Evolutionary conservation across 2,113 vertebrate genomes (phyloP), one percentile per base, ranked within the genome.

Genomic region (Rhegmatorhina hoffmannsi): DNA sequence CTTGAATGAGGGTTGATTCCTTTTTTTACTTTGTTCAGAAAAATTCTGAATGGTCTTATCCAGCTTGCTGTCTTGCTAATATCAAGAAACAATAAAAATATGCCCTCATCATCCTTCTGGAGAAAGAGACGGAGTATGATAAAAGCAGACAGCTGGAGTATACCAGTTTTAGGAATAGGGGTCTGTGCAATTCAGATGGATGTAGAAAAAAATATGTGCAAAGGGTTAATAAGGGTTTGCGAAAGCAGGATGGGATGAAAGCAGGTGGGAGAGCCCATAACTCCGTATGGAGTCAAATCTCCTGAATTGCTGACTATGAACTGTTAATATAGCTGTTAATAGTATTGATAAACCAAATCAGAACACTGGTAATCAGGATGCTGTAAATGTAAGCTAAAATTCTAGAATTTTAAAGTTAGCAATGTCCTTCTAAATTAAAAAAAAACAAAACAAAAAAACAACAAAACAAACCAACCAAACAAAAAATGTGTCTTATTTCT

Each of bases 101-200:
- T 6, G 14, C 1, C 2, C 13, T 53, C 31, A 38, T 31, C 16
- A 31, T 49, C 16, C 43, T 64, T 55, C 40, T 34, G 53, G 31
- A 80, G 33, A 43, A 84, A 73, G 56, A 34, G 5, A 3, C 2
- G 29, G 1, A 0, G 0, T 53, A 8, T 2, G 34, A 24, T 24
- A 59, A 74, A 62, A 76, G 7, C 13, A 50, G 50, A 8, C 24
- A 43, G 17, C 28, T 75, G 34, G 24, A 92, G 6, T 34, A 8
- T 25, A 9, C 8, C 28, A 34, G 1, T 4, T 55, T 79, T 36
- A 46, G 58, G 23, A 84, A 52, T 3, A 4, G 34, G 33, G 19
- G 4, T n/a, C 18, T 2, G 10, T 50, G 14, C 4, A 38, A 29
- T 69, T 29, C 1, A 16, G 36, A 40, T 19, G 5, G 21, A 25